phyloP scores from a whole-genome alignment of 2,888 invertebrate species.

The Peribatodes rhomboidaria region DNA sequence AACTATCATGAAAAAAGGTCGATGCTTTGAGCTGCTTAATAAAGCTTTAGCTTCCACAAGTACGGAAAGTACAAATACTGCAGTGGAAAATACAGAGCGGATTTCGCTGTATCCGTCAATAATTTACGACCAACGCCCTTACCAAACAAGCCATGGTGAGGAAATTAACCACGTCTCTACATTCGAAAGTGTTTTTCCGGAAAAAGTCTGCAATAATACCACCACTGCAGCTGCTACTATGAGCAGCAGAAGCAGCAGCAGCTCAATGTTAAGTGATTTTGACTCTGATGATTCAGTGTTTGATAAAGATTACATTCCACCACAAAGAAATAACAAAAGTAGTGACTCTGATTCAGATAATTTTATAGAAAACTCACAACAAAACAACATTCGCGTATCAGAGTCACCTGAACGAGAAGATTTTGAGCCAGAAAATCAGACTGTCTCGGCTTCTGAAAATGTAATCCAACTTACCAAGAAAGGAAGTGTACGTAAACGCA shows the following conservation, averaged over 20 bases:
- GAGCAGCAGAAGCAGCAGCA: not conserved
- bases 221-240: slow-evolving; percentile 16
- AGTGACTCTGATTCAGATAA: slow-evolving; percentile 22
- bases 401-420: slow-evolving; percentile 26
- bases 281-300: slow-evolving; percentile 22
- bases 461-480: slow-evolving; percentile 22
- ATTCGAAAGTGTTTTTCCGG: slow-evolving; percentile 1
- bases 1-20: slow-evolving; percentile 30
- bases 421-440: slow-evolving; percentile 22
- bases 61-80: slow-evolving; percentile 16
- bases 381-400: slow-evolving; percentile 22
- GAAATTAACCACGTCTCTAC: slow-evolving; percentile 26
- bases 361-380: slow-evolving; percentile 26
- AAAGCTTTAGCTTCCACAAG: slow-evolving; percentile 33
- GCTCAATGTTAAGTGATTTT: slow-evolving; percentile 24
- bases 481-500: slow-evolving; percentile 24
- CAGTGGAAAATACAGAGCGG: slow-evolving; percentile 1
- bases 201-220: slow-evolving; percentile 16
- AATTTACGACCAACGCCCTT: slow-evolving; percentile 18
- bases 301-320: slow-evolving; percentile 33
- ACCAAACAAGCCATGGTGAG: slow-evolving; percentile 29
- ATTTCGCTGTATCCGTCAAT: slow-evolving; percentile 13
- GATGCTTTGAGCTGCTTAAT: slow-evolving; percentile 28
- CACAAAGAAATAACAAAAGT: slow-evolving; percentile 23
- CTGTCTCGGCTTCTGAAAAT: slow-evolving; percentile 17